Evolutionary conservation across 2,888 invertebrate species (phyloP).

Genomic region (Andrena dorsata): DNA sequence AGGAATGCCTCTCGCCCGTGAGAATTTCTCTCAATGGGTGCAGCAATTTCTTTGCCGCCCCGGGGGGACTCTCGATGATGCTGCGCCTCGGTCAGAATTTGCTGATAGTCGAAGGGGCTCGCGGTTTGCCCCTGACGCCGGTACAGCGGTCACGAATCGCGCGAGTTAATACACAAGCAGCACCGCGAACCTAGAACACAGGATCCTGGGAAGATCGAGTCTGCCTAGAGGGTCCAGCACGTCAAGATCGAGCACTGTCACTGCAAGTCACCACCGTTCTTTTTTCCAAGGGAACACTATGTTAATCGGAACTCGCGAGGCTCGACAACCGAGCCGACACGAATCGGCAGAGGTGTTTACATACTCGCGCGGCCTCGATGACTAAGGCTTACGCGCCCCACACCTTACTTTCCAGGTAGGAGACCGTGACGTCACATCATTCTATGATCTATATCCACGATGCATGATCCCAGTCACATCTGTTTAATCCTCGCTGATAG

Average conservation of each 20-base stretch:
- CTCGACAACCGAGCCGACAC: neutral
- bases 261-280: neutral
- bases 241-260: neutral
- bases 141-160: no score
- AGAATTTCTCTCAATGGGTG: neutral
- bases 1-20: slow-evolving; percentile 19
- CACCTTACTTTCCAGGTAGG: neutral
- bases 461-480: neutral
- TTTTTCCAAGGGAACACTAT: neutral
- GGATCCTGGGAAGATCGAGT: no score
- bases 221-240: no score
- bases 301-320: neutral
- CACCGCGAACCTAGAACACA: neutral
- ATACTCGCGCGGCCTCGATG: neutral
- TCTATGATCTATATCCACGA: no score
- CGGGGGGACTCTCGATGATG: neutral
- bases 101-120: no score
- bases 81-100: neutral
- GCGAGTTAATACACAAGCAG: no score
- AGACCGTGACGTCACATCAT: neutral
- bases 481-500: neutral
- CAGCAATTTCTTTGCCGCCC: slow-evolving; percentile 14
- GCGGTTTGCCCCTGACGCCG: no score
- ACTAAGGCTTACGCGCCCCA: neutral
- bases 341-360: neutral